A percentile compares a stretch with the other conserved stretches of the same genome.
Conservation (phyloP, 1,140 invertebrate genomes). For the Drosophila bocqueti region DNA sequence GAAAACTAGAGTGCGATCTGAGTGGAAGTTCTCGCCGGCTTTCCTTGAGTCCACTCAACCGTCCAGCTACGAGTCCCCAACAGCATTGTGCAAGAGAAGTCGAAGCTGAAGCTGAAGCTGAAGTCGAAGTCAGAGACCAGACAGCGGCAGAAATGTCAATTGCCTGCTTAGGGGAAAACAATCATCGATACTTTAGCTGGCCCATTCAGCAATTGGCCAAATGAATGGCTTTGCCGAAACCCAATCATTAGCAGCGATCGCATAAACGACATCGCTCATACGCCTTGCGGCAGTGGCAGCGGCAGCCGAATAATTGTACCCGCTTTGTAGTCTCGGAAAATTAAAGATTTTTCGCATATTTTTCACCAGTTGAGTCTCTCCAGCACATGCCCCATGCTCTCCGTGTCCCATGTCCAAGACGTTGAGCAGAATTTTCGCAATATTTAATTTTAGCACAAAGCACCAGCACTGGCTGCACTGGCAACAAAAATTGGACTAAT, state of each 20-base stretch:
- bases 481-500: constrained; percentile 79
- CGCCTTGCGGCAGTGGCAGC: constrained; percentile 57
- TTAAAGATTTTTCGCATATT: constrained; percentile 83
- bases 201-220: constrained; percentile 50
- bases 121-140: constrained; percentile 27
- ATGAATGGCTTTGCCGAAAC: constrained; percentile 50
- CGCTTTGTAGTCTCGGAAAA: constrained; percentile 68
- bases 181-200: constrained; percentile 42
- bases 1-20: constrained; percentile 41
- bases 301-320: constrained; percentile 56
- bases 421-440: constrained; percentile 81
- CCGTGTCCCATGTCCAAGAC: constrained; percentile 59
- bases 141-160: constrained; percentile 51
- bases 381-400: constrained; percentile 63
- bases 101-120: constrained; percentile 39
- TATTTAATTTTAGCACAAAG: constrained; percentile 78
- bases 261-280: constrained; percentile 71
- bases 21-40: constrained; percentile 8
- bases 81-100: constrained; percentile 47
- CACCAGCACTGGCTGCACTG: constrained; percentile 22
- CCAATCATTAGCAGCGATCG: constrained; percentile 68
- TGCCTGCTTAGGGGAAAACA: constrained; percentile 55
- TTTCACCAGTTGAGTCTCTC: constrained; percentile 25
- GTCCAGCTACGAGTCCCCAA: constrained; percentile 7
- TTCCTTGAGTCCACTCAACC: constrained; percentile 11